Conservation (phyloP, 2,888 invertebrate species). For the Cosmia pyralina region DNA sequence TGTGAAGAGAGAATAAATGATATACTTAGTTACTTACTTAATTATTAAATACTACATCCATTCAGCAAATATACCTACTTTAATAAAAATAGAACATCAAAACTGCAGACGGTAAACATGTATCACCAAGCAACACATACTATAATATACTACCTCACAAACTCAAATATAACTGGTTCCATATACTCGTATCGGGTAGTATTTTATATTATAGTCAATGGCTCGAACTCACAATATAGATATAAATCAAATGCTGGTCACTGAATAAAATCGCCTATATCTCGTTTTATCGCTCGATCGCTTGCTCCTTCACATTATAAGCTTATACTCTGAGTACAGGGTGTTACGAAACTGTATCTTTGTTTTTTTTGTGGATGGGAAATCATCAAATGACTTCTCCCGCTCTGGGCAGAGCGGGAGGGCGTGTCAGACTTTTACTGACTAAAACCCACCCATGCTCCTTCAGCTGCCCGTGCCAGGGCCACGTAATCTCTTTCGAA, state of each 20-base stretch:
- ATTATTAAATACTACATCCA: no score
- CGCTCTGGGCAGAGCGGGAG: no score
- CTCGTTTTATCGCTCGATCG: slow-evolving; percentile 80
- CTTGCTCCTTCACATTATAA: slow-evolving; percentile 80
- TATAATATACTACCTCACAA: slow-evolving; percentile 7
- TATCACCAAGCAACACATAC: not conserved
- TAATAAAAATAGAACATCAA: no score
- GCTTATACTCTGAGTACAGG: slow-evolving; percentile 67
- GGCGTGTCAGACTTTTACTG: no score
- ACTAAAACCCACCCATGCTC: no score
- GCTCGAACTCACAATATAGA: slow-evolving; percentile 83
- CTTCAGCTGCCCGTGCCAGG: no score
- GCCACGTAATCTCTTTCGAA: no score
- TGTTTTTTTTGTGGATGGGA: no score
- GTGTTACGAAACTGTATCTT: slow-evolving; percentile 36
- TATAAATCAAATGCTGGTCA: slow-evolving; percentile 83
- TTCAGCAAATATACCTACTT: no score
- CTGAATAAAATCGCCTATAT: slow-evolving; percentile 87
- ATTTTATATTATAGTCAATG: slow-evolving; percentile 65
- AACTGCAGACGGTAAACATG: not conserved
- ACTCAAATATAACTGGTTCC: slow-evolving; percentile 57
- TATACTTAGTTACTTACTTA: no score
- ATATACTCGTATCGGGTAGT: slow-evolving; percentile 37
- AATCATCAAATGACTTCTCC: no score
- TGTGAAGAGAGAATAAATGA: no score